phyloP scores from a whole-genome alignment of 2,797 vertebrate species.

The Salarias fasciatus region DNA sequence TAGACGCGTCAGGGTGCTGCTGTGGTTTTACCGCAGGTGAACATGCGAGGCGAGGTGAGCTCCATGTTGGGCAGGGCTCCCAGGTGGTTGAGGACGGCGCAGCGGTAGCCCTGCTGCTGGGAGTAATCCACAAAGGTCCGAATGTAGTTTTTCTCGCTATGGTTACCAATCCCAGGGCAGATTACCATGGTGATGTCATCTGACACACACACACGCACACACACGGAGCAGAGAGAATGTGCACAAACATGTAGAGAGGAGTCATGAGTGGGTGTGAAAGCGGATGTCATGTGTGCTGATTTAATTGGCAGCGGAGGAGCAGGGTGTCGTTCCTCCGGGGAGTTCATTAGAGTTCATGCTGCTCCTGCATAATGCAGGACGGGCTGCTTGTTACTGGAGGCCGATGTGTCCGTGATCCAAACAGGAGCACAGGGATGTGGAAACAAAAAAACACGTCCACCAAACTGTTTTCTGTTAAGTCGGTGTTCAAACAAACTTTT shows the following conservation, averaged over 20 bases:
- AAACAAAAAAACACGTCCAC: not conserved
- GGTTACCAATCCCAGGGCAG: constrained; percentile 97
- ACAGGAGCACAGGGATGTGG: constrained; percentile 1
- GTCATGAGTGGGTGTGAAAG: constrained; percentile 37
- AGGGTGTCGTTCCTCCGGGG: constrained; percentile 25
- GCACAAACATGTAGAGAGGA: constrained; percentile 35
- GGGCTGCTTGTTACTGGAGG: constrained; percentile 9
- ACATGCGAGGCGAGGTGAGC: constrained; percentile 96
- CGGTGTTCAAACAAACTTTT: too few relatives aligned
- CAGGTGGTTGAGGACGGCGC: constrained; percentile 94
- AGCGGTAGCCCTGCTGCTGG: constrained; percentile 94
- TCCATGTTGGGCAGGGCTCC: constrained; percentile 93
- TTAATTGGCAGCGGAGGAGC: constrained; percentile 45
- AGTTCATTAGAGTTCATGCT: constrained; percentile 48
- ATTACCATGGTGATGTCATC: constrained; percentile 97
- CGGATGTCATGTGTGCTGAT: constrained; percentile 14
- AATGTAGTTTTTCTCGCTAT: constrained; percentile 97
- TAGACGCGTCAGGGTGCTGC: too few relatives aligned
- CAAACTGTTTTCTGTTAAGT: not conserved
- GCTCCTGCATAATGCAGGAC: constrained; percentile 9
- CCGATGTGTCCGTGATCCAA: constrained; percentile 7
- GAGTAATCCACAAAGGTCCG: constrained; percentile 97
- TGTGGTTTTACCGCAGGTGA: constrained; percentile 90
- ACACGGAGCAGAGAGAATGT: constrained; percentile 16
- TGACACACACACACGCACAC: constrained; percentile 62